Evolutionary conservation across 2,113 vertebrate genomes (phyloP), one percentile per base, ranked within the genome.

Genomic region (Cinclus mexicanus): DNA sequence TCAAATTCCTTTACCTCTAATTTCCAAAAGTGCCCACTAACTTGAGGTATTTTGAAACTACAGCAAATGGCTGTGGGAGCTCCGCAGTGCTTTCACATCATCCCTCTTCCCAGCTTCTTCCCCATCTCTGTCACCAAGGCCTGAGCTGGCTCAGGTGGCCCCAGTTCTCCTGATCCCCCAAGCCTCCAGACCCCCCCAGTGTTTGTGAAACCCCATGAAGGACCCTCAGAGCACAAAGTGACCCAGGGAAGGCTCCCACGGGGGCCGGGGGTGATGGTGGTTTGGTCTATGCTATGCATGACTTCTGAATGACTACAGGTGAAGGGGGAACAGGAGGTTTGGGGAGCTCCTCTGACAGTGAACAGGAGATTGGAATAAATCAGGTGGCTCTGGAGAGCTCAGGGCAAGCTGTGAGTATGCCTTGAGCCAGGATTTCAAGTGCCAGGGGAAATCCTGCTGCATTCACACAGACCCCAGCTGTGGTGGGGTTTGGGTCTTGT

Each of bases 21-120:
- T 87, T 90, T 88, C 87, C 83, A 64, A 15, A 92, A 92, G 76
- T 60, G 20, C 87, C 82, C 85, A 63, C 90, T 71, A 75, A 92
- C 61, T 52, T 64, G 72, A 63, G 78, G 24, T 60, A 63, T 6
- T 64, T 75, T 76, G 83, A 63, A 94, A 55, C 1, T 3, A 49
- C 20, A 81, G 29, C 22, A 67, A 70, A 78, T 18, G 47, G 63
- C 71, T n/a, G 68, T 2, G 29, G 55, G 63, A 90, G 63, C 63
- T 74, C 78, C 68, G 59, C 1, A 87, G 78, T 0, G 1, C 33
- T 65, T 72, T 14, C 9, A 46, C 31, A 57, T 57, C 12, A 0
- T 17, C 59, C 55, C 46, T 25, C 49, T 52, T 26, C 33, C 42
- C 57, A 50, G 18, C 18, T 37, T 37, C 49, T 16, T 20, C 42